A percentile compares a stretch with the other conserved stretches of the same genome.
Evolutionary conservation across 1,140 invertebrate genomes (phyloP).

Genomic region (Lepidurus arcticus): DNA sequence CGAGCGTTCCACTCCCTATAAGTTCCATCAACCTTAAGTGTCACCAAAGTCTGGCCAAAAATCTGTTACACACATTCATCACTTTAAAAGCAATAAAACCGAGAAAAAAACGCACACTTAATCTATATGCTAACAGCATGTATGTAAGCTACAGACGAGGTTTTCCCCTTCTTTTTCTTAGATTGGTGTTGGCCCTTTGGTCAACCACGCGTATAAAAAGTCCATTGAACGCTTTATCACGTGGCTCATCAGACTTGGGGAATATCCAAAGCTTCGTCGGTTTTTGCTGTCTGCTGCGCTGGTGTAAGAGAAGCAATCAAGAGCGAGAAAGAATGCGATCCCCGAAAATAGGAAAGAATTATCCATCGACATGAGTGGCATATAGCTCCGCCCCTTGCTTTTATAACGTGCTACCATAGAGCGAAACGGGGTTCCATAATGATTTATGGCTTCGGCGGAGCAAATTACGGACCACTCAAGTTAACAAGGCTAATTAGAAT

Average conservation of each 20-base stretch:
- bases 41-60: too few relatives aligned
- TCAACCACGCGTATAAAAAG: not conserved
- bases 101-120: too few relatives aligned
- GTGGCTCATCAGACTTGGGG: not conserved
- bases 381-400: not conserved
- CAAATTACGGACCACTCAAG: constrained; percentile 10
- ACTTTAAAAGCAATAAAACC: too few relatives aligned
- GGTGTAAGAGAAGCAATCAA: not conserved
- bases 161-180: too few relatives aligned
- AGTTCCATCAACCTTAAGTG: too few relatives aligned
- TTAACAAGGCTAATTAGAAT: constrained; percentile 12
- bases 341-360: not conserved
- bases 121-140: too few relatives aligned
- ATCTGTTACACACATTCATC: too few relatives aligned
- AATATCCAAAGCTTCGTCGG: not conserved
- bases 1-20: too few relatives aligned
- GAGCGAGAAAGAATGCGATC: not conserved
- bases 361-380: not conserved
- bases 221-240: not conserved
- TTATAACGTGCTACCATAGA: not conserved
- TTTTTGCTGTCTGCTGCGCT: not conserved
- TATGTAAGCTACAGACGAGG: too few relatives aligned
- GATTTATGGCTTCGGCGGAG: not conserved
- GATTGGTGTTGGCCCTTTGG: not conserved
- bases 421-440: not conserved